Base-by-base conservation (phyloP, 2,113 vertebrate genomes). In the Marmota flaviventris region DNA sequence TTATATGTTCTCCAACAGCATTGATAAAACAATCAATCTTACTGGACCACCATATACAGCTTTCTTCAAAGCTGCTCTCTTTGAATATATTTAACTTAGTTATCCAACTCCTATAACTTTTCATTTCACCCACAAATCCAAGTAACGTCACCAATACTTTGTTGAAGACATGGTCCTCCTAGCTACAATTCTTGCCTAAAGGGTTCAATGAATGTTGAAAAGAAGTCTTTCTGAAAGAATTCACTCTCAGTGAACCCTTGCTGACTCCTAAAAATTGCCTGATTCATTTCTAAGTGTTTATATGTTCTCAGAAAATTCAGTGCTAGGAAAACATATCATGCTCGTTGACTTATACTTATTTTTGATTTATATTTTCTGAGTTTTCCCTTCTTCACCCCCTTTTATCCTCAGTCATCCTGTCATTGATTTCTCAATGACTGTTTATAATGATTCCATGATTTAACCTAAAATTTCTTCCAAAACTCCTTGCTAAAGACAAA, bases 21-120 rank as follows among this genome's bases (percentile, higher is more conserved):
- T 11, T 96, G 42, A 94, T 89, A 61, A 85, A 94, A 93, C 89
- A 17, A 67, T 67, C 82, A 85, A 69, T 39, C 73, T 91, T 81
- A 58, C 29, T 56, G 93, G 27, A 75, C 29, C n/a, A 75, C 29
- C 25, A 63, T 67, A 37, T 58, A 78, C 5, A 91, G 34, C 32
- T 85, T 94, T 77, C 32, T 77, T 86, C 18, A 10, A 95, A 96
- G 42, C 16, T 51, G 20, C 27, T 92, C 24, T 83, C 61, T 89
- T 84, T 78, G 20, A 61, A 63, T 51, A 70, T 81, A 37, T 61
- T 77, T 73, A 85, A 56, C 34, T 78, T 86, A 48, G 8, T 65
- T 63, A 76, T 73, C 63, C n/a, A 93, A 39, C 37, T 77, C 37
- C 93, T 91, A 32, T 51, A 37, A 42, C 29, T 42, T 76, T 78